Evolutionary conservation across 2,888 invertebrate genomes (phyloP).

Genomic region (Tipula confusa): DNA sequence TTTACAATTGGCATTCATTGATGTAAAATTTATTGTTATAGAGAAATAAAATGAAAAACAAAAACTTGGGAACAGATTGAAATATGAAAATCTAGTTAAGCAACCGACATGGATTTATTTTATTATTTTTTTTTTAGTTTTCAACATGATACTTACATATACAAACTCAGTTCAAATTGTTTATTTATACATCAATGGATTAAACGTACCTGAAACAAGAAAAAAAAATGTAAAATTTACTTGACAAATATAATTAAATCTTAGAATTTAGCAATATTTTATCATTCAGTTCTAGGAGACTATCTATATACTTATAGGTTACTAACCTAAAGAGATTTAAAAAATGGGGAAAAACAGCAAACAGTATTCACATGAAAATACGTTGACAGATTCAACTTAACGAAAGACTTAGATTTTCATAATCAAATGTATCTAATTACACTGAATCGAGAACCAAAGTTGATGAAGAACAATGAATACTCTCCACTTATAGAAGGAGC

Average conservation of each 20-base stretch:
- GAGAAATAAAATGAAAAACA: background rate
- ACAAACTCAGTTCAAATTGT: background rate
- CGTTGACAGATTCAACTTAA: no score
- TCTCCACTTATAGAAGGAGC: no score
- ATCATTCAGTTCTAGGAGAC: background rate
- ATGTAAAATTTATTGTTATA: background rate
- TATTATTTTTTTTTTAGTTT: background rate
- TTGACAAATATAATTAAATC: background rate
- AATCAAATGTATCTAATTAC: no score
- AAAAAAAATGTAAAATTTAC: background rate
- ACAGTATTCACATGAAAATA: no score
- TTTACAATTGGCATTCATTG: background rate
- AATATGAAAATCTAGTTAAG: background rate
- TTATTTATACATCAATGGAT: background rate
- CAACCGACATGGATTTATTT: background rate
- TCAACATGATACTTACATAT: background rate
- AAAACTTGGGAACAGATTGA: background rate
- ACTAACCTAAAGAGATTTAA: no score
- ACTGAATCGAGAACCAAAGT: no score
- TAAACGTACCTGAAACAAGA: background rate
- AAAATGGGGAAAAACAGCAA: no score
- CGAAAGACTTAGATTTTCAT: no score
- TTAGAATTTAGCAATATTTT: background rate
- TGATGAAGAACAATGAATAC: no score
- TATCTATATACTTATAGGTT: no score